Percentiles rank a stretch among this genome's conserved stretches.
Conservation (phyloP, 2,888 invertebrate species). For the Miltochrista miniata region DNA sequence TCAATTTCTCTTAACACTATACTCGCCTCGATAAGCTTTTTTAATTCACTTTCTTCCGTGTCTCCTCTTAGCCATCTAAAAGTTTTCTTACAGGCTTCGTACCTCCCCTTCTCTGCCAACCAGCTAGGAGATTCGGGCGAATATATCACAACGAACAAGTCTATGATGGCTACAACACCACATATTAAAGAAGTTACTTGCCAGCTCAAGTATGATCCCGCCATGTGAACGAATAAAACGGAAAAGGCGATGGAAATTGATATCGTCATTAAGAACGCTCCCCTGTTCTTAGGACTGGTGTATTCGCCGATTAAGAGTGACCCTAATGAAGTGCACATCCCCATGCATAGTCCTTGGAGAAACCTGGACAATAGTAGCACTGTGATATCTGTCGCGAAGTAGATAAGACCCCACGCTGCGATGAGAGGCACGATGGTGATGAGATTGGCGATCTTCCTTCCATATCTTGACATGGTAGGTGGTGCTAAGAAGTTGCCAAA, state of each 20-base stretch:
- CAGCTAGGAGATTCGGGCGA: conserved; percentile 87
- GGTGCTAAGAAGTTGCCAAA: conserved; percentile 51
- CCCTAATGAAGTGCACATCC: conserved; percentile 74
- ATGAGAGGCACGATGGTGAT: conserved; percentile 68
- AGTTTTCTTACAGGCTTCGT: conserved; percentile 78
- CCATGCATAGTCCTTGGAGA: conserved; percentile 75
- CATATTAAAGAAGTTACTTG: conserved; percentile 77
- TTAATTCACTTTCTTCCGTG: conserved; percentile 59
- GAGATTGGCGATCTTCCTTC: conserved; percentile 73
- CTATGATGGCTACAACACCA: conserved; percentile 65
- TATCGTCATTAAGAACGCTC: conserved; percentile 83
- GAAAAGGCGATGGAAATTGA: conserved; percentile 83
- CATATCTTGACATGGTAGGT: conserved; percentile 71
- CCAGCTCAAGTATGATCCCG: conserved; percentile 85
- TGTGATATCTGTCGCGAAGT: conserved; percentile 52
- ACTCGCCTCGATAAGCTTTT: conserved; percentile 55
- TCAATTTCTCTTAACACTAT: conserved; percentile 49
- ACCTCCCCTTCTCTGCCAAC: conserved; percentile 82
- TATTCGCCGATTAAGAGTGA: conserved; percentile 82
- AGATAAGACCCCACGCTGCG: conserved; percentile 76
- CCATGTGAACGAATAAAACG: conserved; percentile 81
- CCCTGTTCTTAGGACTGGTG: conserved; percentile 82
- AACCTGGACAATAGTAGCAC: conserved; percentile 57
- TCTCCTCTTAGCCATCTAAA: conserved; percentile 83
- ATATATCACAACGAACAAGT: conserved; percentile 62